Conservation (phyloP, 2,797 vertebrate species). For the Taeniopygia guttata region DNA sequence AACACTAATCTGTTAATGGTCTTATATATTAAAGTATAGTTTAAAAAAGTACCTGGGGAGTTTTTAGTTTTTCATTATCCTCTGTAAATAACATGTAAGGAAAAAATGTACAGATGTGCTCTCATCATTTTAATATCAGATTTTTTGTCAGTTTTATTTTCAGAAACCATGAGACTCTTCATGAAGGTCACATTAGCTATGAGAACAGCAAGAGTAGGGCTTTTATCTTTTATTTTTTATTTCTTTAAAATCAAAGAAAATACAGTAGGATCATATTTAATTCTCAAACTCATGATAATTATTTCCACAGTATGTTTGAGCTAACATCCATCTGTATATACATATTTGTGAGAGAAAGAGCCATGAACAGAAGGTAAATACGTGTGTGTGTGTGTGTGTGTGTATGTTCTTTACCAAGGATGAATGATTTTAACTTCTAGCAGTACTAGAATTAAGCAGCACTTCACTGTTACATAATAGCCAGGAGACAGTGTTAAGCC, state of each 20-base stretch:
- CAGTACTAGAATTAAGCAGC: neutral
- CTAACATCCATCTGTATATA: neutral
- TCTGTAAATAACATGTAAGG: neutral
- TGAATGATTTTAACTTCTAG: neutral
- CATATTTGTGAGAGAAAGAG: neutral
- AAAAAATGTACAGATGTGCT: neutral
- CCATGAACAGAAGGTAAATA: neutral
- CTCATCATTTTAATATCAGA: neutral
- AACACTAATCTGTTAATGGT: neutral
- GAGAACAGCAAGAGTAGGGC: neutral
- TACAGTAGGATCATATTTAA: neutral
- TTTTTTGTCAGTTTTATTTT: neutral
- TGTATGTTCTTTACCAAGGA: neutral
- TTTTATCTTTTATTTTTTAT: neutral
- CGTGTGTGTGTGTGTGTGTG: rapidly evolving
- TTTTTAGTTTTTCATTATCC: neutral
- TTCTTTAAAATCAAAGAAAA: neutral
- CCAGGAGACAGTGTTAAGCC: neutral
- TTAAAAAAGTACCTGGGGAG: neutral
- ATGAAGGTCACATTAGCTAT: neutral
- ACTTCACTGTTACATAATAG: neutral
- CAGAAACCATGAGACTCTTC: neutral
- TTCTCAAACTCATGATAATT: neutral
- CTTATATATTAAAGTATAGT: neutral
- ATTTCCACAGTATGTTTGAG: neutral